Conservation (phyloP, 2,113 vertebrate genomes). For the Paedocypris sp. region DNA sequence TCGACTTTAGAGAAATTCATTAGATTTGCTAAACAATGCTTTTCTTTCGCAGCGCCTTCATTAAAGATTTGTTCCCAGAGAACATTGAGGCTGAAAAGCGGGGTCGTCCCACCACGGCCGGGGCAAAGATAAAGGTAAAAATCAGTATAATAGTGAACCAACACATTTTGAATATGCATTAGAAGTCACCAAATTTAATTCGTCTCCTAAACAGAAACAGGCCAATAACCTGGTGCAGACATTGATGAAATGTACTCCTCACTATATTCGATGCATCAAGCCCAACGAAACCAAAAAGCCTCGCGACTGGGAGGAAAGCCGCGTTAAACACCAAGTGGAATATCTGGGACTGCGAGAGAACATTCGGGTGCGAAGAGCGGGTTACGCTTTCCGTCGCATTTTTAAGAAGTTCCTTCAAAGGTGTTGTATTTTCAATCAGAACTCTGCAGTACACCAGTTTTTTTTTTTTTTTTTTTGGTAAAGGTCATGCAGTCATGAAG, state of each 20-base stretch:
- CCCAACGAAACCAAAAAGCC: conserved; percentile 69
- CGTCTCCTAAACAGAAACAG: conserved; percentile 57
- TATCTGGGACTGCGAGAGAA: conserved; percentile 71
- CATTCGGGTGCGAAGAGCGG: conserved; percentile 66
- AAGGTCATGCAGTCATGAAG: too few species aligned
- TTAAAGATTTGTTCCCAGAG: conserved; percentile 62
- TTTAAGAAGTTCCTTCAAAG: conserved; percentile 70
- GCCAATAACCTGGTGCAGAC: conserved; percentile 69
- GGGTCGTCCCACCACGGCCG: conserved; percentile 62
- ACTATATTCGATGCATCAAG: conserved; percentile 75
- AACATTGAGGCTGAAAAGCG: conserved; percentile 65
- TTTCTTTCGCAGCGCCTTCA: conserved; percentile 52
- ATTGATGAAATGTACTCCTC: conserved; percentile 71
- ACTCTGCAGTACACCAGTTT: too few species aligned
- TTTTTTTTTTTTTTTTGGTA: too few species aligned
- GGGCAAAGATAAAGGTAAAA: conserved; percentile 67
- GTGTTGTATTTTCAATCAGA: too few species aligned
- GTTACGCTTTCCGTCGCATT: conserved; percentile 62
- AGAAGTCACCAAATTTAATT: too few species aligned
- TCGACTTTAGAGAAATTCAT: too few species aligned
- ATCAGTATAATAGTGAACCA: too few species aligned
- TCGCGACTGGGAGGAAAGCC: conserved; percentile 69
- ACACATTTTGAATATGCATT: too few species aligned
- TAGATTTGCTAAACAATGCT: too few species aligned
- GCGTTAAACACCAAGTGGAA: conserved; percentile 68